A percentile compares a stretch with the other conserved stretches of the same genome.
Evolutionary conservation across 2,797 vertebrate species (phyloP).

Genomic region (Cuniculus paca): DNA sequence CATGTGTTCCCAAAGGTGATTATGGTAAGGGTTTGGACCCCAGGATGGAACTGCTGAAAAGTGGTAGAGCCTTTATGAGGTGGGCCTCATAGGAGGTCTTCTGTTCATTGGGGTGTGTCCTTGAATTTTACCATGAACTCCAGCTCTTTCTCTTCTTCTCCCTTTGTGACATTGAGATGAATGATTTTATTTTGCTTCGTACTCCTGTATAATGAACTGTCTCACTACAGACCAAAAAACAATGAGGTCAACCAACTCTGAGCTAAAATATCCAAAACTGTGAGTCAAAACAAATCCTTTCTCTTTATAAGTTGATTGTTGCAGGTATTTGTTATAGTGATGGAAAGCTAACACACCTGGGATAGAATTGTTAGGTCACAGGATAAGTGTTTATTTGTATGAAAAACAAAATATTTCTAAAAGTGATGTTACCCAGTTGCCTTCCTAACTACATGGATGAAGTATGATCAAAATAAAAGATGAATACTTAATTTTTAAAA

Average conservation of each 20-base stretch:
- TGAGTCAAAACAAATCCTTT: background rate
- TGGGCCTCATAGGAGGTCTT: background rate
- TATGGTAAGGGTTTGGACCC: background rate
- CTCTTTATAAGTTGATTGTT: background rate
- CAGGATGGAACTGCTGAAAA: background rate
- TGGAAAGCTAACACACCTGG: background rate
- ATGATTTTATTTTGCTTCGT: background rate
- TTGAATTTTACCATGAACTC: background rate
- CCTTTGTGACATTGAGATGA: background rate
- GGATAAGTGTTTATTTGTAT: background rate
- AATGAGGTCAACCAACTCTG: background rate
- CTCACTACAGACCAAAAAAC: background rate
- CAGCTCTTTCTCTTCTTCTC: background rate
- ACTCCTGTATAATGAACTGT: background rate
- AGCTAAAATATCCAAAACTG: background rate
- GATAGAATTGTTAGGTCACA: background rate
- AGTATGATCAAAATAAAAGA: background rate
- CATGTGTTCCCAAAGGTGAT: background rate
- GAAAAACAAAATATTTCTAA: conserved; percentile 16
- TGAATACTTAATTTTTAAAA: background rate
- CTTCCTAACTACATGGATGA: background rate
- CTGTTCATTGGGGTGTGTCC: background rate
- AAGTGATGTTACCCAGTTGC: background rate
- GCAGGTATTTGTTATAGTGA: background rate
- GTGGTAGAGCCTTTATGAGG: background rate